Evolutionary conservation across 1,140 invertebrate species (phyloP).

Genomic region (Macrobrachium nipponense): DNA sequence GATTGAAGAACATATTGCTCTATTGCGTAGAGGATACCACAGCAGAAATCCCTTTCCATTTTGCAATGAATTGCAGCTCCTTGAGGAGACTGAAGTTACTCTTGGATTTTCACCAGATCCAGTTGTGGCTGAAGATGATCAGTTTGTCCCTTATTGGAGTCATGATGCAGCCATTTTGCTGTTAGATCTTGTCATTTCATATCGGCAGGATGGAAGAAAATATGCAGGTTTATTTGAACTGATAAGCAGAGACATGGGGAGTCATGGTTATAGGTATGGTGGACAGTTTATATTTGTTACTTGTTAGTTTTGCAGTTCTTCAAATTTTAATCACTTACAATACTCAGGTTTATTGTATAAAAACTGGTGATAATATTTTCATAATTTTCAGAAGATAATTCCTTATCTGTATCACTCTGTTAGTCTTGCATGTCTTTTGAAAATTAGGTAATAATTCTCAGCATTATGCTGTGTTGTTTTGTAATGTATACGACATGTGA

Average conservation of each 20-base stretch:
- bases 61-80: slow-evolving; percentile 37
- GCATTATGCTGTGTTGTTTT: too few species aligned
- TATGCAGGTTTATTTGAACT: slow-evolving; percentile 36
- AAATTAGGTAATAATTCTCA: too few species aligned
- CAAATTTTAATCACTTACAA: not conserved
- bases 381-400: too few species aligned
- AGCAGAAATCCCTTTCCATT: slow-evolving; percentile 47
- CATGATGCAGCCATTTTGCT: slow-evolving; percentile 40
- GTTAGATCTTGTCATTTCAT: slow-evolving; percentile 36
- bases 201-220: slow-evolving; percentile 48
- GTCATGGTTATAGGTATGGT: slow-evolving; percentile 41
- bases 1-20: slow-evolving; percentile 42
- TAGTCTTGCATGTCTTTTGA: too few species aligned
- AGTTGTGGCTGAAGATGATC: not conserved
- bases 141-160: slow-evolving; percentile 47
- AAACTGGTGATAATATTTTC: too few species aligned
- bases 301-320: not conserved
- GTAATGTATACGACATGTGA: too few species aligned
- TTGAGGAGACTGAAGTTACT: slow-evolving; percentile 46
- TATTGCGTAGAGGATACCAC: slow-evolving; percentile 30
- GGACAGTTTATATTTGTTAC: not conserved
- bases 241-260: slow-evolving; percentile 38
- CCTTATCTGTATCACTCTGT: too few species aligned
- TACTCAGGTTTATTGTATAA: too few species aligned
- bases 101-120: slow-evolving; percentile 30